phyloP scores from a whole-genome alignment of 2,113 vertebrate species.

The Anthoscopus minutus region DNA sequence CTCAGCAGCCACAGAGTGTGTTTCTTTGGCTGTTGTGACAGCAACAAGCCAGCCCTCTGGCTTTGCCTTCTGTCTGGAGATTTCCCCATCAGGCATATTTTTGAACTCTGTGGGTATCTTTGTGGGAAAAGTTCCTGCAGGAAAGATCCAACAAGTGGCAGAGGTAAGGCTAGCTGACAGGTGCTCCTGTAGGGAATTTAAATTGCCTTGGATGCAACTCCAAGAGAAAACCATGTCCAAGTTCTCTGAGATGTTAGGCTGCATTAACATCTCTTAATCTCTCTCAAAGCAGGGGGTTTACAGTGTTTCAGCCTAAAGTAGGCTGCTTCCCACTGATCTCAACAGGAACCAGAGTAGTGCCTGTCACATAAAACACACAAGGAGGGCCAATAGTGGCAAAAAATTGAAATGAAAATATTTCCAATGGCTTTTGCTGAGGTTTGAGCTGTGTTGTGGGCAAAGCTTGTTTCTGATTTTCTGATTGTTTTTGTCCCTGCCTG shows the following conservation, averaged over 20 bases:
- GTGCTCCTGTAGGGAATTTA: neutral
- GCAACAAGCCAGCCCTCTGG: neutral
- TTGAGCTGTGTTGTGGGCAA: neutral
- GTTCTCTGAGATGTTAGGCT: neutral
- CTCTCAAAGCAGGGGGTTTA: neutral
- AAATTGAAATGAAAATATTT: neutral
- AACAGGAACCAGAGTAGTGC: neutral
- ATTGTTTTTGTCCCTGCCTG: slow-evolving; percentile 11
- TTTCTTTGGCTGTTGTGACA: neutral
- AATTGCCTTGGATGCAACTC: neutral
- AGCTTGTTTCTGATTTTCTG: neutral
- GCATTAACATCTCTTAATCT: neutral
- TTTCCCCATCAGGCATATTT: neutral
- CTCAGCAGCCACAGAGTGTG: neutral
- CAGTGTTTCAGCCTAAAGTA: neutral
- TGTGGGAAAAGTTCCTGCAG: neutral
- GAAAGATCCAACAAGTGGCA: neutral
- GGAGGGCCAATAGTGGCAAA: neutral
- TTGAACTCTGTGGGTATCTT: neutral
- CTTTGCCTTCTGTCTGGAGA: neutral
- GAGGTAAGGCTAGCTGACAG: neutral
- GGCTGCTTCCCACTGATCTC: neutral
- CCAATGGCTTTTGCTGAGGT: neutral
- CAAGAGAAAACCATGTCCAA: neutral
- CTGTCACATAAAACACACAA: neutral